Conservation (phyloP, 2,797 vertebrate genomes). For the Rhodeus uyekii region DNA sequence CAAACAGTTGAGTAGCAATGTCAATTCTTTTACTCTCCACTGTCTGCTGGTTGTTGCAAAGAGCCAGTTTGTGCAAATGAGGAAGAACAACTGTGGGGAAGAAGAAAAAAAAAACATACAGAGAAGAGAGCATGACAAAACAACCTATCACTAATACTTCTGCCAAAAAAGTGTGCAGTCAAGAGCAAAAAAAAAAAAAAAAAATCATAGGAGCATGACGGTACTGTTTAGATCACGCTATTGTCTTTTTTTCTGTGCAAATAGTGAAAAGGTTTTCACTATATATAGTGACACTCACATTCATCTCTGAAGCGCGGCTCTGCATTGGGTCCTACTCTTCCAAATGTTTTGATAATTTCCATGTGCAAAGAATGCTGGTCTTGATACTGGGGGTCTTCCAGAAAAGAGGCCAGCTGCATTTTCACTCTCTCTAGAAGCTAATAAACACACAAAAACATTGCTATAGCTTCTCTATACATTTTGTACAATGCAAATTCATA, state of each 20-base stretch:
- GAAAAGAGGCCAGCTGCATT: conserved; percentile 97
- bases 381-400: conserved; percentile 98
- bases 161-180: not conserved
- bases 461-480: not conserved
- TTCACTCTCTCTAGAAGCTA: conserved; percentile 97
- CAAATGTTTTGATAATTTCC: conserved; percentile 97
- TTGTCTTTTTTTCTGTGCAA: not conserved
- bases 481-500: not conserved
- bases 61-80: conserved; percentile 94
- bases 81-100: conserved; percentile 89
- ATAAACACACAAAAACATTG: conserved; percentile 34
- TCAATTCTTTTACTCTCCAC: conserved; percentile 92
- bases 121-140: not conserved
- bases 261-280: not conserved
- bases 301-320: conserved; percentile 98
- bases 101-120: not conserved
- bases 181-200: too few relatives aligned
- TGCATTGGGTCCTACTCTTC: conserved; percentile 95
- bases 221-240: not conserved
- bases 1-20: conserved; percentile 94
- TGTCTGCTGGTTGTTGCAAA: conserved; percentile 93
- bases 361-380: conserved; percentile 97
- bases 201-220: not conserved
- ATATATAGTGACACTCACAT: conserved; percentile 79
- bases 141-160: not conserved